phyloP scores from a whole-genome alignment of 2,888 invertebrate species.

The Drosophila stalkeri region DNA sequence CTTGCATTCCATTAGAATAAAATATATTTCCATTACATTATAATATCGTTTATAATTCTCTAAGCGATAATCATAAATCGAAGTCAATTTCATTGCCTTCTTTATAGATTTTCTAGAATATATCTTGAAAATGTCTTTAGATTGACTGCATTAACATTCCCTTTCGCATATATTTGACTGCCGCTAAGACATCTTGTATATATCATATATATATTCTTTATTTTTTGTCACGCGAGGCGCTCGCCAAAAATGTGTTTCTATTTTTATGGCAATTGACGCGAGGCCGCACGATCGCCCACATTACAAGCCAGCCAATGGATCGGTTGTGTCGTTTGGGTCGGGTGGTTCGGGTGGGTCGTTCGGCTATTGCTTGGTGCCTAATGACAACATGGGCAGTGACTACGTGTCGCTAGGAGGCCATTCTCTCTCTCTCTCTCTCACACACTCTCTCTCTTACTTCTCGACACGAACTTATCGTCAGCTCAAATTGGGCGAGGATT shows the following conservation, averaged over 20 bases:
- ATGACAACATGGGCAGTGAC: conserved; percentile 33
- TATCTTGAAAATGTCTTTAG: not conserved
- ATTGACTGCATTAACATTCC: conserved; percentile 1
- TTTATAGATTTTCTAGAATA: not conserved
- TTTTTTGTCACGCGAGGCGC: conserved; percentile 33
- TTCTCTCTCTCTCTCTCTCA: not conserved
- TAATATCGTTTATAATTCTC: not conserved
- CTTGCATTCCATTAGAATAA: no score
- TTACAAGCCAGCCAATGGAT: conserved; percentile 32
- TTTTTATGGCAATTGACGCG: conserved; percentile 72
- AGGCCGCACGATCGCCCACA: conserved; percentile 66
- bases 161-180: conserved; percentile 7
- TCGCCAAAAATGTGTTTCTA: conserved; percentile 62
- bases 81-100: not conserved
- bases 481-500: not conserved
- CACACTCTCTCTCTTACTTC: not conserved
- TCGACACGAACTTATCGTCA: not conserved
- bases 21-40: not conserved
- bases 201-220: conserved; percentile 10
- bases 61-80: not conserved
- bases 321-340: not conserved
- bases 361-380: conserved; percentile 6
- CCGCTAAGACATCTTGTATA: conserved; percentile 21
- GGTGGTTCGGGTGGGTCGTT: not conserved
- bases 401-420: conserved; percentile 48